Conservation (phyloP, 1,140 invertebrate genomes). For the Harpegnathos saltator region DNA sequence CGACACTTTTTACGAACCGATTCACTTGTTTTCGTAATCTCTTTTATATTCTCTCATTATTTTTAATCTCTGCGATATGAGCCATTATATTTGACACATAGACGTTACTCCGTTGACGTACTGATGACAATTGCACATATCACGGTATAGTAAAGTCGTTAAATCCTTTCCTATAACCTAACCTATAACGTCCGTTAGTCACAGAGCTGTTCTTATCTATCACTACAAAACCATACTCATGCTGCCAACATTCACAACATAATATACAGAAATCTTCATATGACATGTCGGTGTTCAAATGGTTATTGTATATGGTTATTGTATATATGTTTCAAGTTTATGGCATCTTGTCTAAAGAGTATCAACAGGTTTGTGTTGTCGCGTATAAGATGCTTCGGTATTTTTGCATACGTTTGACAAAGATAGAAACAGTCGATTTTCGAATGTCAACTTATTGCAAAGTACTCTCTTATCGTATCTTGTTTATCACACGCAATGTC, state of each 20-base stretch:
- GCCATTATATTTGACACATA: neutral
- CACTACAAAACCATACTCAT: neutral
- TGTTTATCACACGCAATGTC: neutral
- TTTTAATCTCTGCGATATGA: neutral
- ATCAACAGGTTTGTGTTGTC: neutral
- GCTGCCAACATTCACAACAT: neutral
- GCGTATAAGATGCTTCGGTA: neutral
- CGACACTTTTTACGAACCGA: neutral
- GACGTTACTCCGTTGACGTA: neutral
- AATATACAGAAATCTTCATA: neutral
- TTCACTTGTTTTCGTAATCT: neutral
- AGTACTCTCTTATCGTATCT: constrained; percentile 5
- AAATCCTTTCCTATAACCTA: too few species aligned
- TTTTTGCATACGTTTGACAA: too few species aligned
- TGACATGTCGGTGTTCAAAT: neutral
- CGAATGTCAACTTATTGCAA: too few species aligned
- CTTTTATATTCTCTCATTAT: neutral
- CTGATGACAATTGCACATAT: neutral
- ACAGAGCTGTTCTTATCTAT: neutral
- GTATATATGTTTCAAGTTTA: neutral
- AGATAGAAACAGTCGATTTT: too few species aligned
- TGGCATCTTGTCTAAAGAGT: neutral
- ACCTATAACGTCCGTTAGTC: neutral
- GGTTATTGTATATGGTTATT: too few species aligned
- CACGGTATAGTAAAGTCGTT: neutral